These are phyloP conservation scores for Drosophila nigricruria DNA, from an alignment of 2,888 invertebrate species.

Conservation along the genomic window DNA sequence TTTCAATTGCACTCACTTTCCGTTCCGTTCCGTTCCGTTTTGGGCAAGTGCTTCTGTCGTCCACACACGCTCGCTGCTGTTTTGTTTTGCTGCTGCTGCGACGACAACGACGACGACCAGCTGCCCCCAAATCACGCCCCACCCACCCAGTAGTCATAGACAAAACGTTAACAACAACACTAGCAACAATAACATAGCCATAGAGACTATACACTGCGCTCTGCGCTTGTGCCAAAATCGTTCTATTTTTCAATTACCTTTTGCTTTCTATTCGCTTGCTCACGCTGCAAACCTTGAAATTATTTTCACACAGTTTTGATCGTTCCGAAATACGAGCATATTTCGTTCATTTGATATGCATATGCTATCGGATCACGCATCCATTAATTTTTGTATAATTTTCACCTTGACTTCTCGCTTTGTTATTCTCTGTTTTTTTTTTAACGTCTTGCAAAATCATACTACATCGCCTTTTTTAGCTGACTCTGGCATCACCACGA, in stretches of 20 bases:
- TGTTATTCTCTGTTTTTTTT: constrained; percentile 63
- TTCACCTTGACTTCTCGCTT: constrained; percentile 77
- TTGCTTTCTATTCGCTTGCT: constrained; percentile 80
- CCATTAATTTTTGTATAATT: constrained; percentile 74
- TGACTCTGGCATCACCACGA: constrained; percentile 65
- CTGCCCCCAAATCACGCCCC: constrained; percentile 76
- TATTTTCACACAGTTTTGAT: constrained; percentile 80
- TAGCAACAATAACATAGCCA: constrained; percentile 62
- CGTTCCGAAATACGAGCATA: constrained; percentile 72
- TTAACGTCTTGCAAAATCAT: constrained; percentile 80
- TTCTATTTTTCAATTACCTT: constrained; percentile 79
- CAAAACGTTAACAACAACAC: constrained; percentile 67
- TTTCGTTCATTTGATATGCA: constrained; percentile 77
- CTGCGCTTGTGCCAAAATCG: constrained; percentile 81
- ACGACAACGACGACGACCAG: constrained; percentile 49
- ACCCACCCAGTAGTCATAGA: constrained; percentile 67
- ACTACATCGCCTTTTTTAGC: constrained; percentile 74
- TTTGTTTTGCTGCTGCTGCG: constrained; percentile 56
- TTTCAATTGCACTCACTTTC: constrained; percentile 68
- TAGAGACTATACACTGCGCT: constrained; percentile 52
- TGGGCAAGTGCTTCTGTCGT: constrained; percentile 48
- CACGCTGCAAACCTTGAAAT: constrained; percentile 79
- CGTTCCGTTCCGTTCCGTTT: constrained; percentile 64
- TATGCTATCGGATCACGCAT: constrained; percentile 72
- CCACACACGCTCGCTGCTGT: constrained; percentile 54